Conservation (phyloP, 2,888 invertebrate genomes). For the Cerastis leucographa region DNA sequence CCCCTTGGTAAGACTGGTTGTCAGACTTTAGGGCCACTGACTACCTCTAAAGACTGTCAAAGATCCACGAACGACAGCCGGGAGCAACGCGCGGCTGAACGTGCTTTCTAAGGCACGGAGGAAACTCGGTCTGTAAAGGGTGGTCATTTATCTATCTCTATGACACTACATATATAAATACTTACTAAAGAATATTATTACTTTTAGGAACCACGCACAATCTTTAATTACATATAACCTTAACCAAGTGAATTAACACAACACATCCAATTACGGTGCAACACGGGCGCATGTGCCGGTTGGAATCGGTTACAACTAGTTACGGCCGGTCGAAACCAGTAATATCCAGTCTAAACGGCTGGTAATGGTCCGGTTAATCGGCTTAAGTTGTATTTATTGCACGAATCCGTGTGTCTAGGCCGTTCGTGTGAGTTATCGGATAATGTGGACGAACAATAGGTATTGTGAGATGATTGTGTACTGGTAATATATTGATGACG, state of each 20-base stretch:
- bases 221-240: conserved; percentile 31
- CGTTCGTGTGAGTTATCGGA: conserved; percentile 55
- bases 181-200: neutral
- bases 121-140: no score
- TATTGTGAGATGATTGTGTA: conserved; percentile 44
- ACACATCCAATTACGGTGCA: conserved; percentile 60
- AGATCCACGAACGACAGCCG: no score
- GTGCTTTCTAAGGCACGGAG: no score
- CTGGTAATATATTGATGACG: conserved; percentile 37
- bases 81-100: no score
- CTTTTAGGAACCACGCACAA: neutral
- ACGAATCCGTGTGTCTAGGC: conserved; percentile 51
- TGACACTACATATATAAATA: no score
- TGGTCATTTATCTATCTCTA: no score
- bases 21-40: no score
- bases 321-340: conserved; percentile 67
- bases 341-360: conserved; percentile 67
- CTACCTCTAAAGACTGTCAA: no score
- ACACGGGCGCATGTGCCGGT: conserved; percentile 61
- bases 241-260: conserved; percentile 60
- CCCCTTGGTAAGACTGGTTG: no score
- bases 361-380: conserved; percentile 69
- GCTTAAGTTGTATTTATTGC: conserved; percentile 68
- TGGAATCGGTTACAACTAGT: conserved; percentile 53
- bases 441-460: conserved; percentile 52